Evolutionary conservation across 2,888 invertebrate genomes (phyloP).

Genomic region (Halocaridina rubra): DNA sequence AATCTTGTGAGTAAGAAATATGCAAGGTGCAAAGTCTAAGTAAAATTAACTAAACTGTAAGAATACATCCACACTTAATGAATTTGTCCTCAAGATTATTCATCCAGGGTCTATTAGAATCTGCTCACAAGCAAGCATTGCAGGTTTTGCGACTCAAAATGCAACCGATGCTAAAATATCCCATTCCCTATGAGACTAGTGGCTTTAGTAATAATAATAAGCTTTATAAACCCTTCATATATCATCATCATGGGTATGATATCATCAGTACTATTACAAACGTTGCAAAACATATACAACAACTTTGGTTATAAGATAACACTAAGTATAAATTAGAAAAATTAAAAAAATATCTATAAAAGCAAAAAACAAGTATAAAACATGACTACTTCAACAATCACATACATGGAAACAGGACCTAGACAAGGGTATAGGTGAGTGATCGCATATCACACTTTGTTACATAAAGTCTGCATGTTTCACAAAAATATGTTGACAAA

Average conservation of each 20-base stretch:
- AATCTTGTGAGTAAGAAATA: too few relatives aligned
- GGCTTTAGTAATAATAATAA: slow-evolving; percentile 39
- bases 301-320: slow-evolving; percentile 60
- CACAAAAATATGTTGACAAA: slow-evolving; percentile 15
- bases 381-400: slow-evolving; percentile 59
- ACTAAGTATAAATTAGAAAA: slow-evolving; percentile 61
- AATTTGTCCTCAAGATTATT: too few relatives aligned
- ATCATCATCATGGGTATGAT: slow-evolving; percentile 33
- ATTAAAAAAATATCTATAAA: slow-evolving; percentile 61
- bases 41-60: too few relatives aligned
- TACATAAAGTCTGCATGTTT: slow-evolving; percentile 23
- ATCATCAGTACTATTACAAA: slow-evolving; percentile 52
- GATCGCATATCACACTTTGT: slow-evolving; percentile 40
- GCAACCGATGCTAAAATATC: slow-evolving; percentile 38
- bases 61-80: too few relatives aligned
- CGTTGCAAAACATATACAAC: slow-evolving; percentile 54
- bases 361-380: slow-evolving; percentile 60
- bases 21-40: too few relatives aligned
- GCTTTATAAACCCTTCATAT: slow-evolving; percentile 43
- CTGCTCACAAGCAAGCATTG: slow-evolving; percentile 38
- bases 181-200: slow-evolving; percentile 43
- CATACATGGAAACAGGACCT: slow-evolving; percentile 52
- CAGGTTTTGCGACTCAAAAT: slow-evolving; percentile 39
- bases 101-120: slow-evolving; percentile 30
- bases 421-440: slow-evolving; percentile 48